Conservation (phyloP, 2,888 invertebrate genomes). For the Lobophora halterata region DNA sequence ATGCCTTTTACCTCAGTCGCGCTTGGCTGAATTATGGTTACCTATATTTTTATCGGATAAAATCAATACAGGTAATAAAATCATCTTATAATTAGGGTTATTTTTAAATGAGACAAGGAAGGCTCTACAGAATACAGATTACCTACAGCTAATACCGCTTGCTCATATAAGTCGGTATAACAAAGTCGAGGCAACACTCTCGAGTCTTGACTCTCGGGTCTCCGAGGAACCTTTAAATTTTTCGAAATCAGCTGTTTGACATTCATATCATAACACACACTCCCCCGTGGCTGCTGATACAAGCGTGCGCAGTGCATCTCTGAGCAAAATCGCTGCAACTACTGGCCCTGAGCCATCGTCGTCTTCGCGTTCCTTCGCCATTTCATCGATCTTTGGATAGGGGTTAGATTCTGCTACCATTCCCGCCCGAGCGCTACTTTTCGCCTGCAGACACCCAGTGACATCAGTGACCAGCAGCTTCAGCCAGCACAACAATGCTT, state of each 20-base stretch:
- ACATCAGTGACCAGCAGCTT: constrained; percentile 10
- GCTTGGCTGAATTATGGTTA: too few species aligned
- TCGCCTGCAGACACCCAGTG: constrained; percentile 1
- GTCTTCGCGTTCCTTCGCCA: too few species aligned
- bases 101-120: neutral
- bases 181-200: constrained; percentile 6
- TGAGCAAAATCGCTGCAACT: constrained; percentile 49
- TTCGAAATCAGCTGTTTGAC: constrained; percentile 72
- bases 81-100: too few species aligned
- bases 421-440: constrained; percentile 26
- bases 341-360: constrained; percentile 37
- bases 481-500: constrained; percentile 14
- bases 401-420: constrained; percentile 32
- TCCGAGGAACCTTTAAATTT: constrained; percentile 42
- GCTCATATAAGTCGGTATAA: too few species aligned
- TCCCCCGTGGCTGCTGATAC: constrained; percentile 18
- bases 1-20: constrained; percentile 2
- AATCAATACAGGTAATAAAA: too few species aligned
- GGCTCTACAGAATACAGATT: too few species aligned
- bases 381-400: constrained; percentile 56
- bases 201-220: constrained; percentile 22
- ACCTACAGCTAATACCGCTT: too few species aligned
- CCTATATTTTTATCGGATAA: too few species aligned
- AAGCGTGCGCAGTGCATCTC: constrained; percentile 51
- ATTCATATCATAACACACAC: constrained; percentile 43